phyloP scores from a whole-genome alignment of 2,888 invertebrate genomes.

The Clepsis dumicolana region DNA sequence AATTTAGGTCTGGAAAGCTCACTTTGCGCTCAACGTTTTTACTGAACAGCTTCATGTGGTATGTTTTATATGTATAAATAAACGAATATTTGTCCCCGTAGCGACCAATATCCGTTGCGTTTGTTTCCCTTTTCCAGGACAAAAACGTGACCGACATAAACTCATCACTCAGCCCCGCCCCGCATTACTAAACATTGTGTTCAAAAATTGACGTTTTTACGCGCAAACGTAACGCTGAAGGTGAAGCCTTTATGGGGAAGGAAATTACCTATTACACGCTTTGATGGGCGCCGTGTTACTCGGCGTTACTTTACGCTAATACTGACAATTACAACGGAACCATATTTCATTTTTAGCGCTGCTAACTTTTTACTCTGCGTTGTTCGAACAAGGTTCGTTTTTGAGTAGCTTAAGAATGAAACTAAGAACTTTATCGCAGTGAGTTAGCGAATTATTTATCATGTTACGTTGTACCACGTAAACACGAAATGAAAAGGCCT shows the following conservation, averaged over 20 bases:
- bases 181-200: constrained; percentile 40
- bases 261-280: constrained; percentile 43
- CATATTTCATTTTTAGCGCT: constrained; percentile 7
- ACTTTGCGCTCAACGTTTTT: background rate
- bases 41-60: background rate
- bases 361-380: constrained; percentile 1
- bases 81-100: constrained; percentile 6
- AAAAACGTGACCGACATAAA: constrained; percentile 35
- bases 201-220: constrained; percentile 44
- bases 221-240: constrained; percentile 30
- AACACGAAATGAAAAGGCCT: constrained; percentile 3
- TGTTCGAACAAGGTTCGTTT: background rate
- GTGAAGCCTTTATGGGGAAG: constrained; percentile 36
- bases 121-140: constrained; percentile 28
- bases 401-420: background rate
- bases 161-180: constrained; percentile 37
- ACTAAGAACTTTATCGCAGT: constrained; percentile 4
- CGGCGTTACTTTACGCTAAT: constrained; percentile 30
- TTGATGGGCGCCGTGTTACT: constrained; percentile 40
- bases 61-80: background rate
- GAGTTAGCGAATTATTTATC: constrained; percentile 1
- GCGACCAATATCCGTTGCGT: constrained; percentile 9
- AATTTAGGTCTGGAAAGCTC: background rate
- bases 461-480: constrained; percentile 2
- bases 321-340: constrained; percentile 28